Conservation (phyloP, 2,888 invertebrate genomes). For the Chelonus formosanus region DNA sequence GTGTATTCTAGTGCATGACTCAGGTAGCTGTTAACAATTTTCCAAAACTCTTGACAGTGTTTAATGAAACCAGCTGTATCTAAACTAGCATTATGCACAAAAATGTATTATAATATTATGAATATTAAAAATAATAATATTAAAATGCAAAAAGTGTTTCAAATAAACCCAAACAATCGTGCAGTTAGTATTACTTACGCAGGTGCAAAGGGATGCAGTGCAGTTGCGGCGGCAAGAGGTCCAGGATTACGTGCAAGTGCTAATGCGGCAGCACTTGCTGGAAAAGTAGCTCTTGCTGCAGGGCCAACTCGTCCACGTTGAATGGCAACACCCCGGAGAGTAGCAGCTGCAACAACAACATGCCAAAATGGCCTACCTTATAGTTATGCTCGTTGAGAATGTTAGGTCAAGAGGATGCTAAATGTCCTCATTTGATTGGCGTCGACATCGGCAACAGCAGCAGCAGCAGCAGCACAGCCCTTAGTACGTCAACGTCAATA, state of each 20-base stretch:
- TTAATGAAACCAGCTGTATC: too few relatives aligned
- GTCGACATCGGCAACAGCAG: constrained; percentile 19
- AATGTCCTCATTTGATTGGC: not conserved
- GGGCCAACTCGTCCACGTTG: constrained; percentile 75
- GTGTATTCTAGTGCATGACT: too few relatives aligned
- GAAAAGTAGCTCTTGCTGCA: constrained; percentile 70
- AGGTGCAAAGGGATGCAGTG: constrained; percentile 87
- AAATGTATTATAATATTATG: too few relatives aligned
- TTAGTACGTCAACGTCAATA: not conserved
- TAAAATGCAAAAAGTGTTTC: not conserved
- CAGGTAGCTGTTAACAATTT: too few relatives aligned
- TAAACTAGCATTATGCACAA: too few relatives aligned
- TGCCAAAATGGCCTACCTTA: constrained; percentile 54
- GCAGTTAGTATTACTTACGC: constrained; percentile 74
- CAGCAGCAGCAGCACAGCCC: constrained; percentile 37
- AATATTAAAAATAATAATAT: not conserved
- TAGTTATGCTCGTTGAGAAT: constrained; percentile 16
- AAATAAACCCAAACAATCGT: constrained; percentile 12
- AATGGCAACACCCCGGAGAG: constrained; percentile 84
- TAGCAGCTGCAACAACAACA: constrained; percentile 74
- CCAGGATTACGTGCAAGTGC: constrained; percentile 75
- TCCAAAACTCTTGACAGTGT: too few relatives aligned
- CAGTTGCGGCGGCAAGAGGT: constrained; percentile 74
- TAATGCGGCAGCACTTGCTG: constrained; percentile 79
- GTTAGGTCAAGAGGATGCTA: too few relatives aligned